phyloP scores from a whole-genome alignment of 2,113 vertebrate species.

The Capra hircus region DNA sequence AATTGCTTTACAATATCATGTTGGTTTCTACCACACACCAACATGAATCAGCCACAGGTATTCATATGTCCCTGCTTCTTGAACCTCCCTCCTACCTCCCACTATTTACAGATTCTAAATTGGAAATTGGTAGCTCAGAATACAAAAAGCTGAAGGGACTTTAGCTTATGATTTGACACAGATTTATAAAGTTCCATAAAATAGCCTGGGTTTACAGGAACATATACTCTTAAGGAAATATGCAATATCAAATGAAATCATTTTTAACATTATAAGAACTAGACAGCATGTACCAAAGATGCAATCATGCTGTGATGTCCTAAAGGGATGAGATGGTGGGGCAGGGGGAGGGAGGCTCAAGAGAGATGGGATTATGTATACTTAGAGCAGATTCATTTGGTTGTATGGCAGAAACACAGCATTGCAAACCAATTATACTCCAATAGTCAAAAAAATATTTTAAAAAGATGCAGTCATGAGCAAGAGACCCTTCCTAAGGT shows the following conservation, averaged over 20 bases:
- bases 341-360: accelerated
- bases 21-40: not conserved
- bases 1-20: not conserved
- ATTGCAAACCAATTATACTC: not conserved
- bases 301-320: not conserved
- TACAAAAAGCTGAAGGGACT: not conserved
- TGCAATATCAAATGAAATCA: not conserved
- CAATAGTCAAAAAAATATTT: not conserved
- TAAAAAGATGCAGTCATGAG: not conserved
- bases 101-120: not conserved
- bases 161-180: not conserved
- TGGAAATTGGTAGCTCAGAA: not conserved
- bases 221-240: not conserved
- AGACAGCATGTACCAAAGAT: not conserved
- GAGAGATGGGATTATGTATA: not conserved
- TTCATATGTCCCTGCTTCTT: not conserved
- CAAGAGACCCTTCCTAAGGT: not conserved
- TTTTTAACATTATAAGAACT: not conserved
- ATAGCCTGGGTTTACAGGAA: not conserved
- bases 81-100: not conserved
- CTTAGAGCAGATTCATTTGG: not conserved
- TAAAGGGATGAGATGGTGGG: not conserved
- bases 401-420: not conserved
- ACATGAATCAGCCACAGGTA: not conserved
- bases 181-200: not conserved